These are phyloP conservation scores for Drosophila acutilabella DNA, from an alignment of 2,888 invertebrate species.

Conservation along the genomic window DNA sequence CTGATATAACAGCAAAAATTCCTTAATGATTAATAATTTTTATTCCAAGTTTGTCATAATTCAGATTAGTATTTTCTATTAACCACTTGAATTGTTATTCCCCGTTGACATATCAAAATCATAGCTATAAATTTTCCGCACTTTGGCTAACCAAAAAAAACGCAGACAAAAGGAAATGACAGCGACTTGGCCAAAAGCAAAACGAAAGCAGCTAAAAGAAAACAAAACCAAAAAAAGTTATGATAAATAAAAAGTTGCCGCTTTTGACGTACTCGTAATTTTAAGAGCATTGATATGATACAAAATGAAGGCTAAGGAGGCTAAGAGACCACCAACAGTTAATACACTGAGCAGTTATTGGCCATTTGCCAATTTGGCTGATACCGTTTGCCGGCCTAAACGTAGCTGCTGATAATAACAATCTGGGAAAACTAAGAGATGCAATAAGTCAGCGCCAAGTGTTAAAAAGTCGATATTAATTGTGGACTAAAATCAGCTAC, in stretches of 20 bases:
- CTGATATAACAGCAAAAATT: neutral
- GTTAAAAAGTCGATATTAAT: constrained; percentile 84
- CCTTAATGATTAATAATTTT: neutral
- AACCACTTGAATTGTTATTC: constrained; percentile 8
- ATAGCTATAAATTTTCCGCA: constrained; percentile 51
- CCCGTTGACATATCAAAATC: constrained; percentile 36
- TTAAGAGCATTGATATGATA: constrained; percentile 43
- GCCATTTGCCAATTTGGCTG: constrained; percentile 39
- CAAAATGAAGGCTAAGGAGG: constrained; percentile 31
- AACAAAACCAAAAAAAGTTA: too few species aligned
- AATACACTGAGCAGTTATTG: constrained; percentile 22
- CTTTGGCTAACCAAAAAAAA: constrained; percentile 42
- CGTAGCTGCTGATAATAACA: constrained; percentile 73
- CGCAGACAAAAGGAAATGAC: constrained; percentile 47
- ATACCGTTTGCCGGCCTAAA: constrained; percentile 34
- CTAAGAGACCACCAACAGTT: constrained; percentile 27
- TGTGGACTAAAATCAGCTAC: constrained; percentile 57
- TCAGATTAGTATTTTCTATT: neutral
- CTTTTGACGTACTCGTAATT: constrained; percentile 52
- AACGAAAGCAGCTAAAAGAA: constrained; percentile 28
- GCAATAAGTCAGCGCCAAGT: constrained; percentile 82
- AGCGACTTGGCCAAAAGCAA: constrained; percentile 32
- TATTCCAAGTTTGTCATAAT: neutral
- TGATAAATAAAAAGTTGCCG: constrained; percentile 41
- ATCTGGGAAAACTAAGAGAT: constrained; percentile 76